phyloP scores from a whole-genome alignment of 2,797 vertebrate genomes.

The Calcarius lapponicus region DNA sequence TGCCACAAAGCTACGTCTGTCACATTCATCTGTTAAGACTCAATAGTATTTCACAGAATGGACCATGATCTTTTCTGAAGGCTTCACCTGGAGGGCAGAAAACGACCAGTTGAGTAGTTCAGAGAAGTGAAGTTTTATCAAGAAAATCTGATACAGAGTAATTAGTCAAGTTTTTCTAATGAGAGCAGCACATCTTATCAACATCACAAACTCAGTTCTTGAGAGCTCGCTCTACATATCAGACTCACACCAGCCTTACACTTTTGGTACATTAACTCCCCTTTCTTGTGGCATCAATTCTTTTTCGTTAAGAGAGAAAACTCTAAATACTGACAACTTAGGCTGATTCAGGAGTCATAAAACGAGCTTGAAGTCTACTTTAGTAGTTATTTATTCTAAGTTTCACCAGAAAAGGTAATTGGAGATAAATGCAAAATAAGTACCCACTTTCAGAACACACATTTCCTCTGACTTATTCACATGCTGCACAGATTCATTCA shows the following conservation, averaged over 20 bases:
- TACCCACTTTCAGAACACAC: not conserved
- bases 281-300: not conserved
- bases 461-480: not conserved
- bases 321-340: not conserved
- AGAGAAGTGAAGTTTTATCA: not conserved
- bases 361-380: not conserved
- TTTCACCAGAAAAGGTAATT: not conserved
- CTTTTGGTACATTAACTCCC: not conserved
- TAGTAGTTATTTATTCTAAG: not conserved
- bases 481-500: not conserved
- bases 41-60: conserved; percentile 14
- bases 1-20: not conserved
- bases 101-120: conserved; percentile 32
- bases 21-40: conserved; percentile 9
- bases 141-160: not conserved
- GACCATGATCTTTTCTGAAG: conserved; percentile 32
- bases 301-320: not conserved
- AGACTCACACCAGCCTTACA: not conserved
- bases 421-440: not conserved
- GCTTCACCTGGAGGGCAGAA: conserved; percentile 38
- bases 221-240: not conserved
- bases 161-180: not conserved
- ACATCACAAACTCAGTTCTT: not conserved
- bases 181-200: not conserved
- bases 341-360: not conserved